Evolutionary conservation across 2,888 invertebrate genomes (phyloP).

Genomic region (Sussaba pulchella): DNA sequence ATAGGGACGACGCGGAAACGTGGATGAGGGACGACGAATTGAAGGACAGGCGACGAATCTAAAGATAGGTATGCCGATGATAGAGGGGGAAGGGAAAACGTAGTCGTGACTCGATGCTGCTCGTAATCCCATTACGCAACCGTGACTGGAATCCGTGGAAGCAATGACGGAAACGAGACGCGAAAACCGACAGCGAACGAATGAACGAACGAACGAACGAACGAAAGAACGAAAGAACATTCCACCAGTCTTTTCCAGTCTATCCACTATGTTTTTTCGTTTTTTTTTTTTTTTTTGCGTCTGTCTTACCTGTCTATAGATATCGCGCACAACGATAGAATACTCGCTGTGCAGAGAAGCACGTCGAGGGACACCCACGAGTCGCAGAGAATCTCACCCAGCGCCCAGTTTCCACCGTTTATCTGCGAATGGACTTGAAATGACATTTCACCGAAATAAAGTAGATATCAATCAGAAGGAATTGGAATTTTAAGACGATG

Average conservation of each 20-base stretch:
- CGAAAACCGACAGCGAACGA: conserved; percentile 28
- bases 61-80: conserved; percentile 32
- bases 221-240: conserved; percentile 24
- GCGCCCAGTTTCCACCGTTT: conserved; percentile 92
- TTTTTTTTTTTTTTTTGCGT: conserved; percentile 5
- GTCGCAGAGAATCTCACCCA: conserved; percentile 95
- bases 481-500: no score
- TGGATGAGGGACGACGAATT: conserved; percentile 7
- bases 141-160: conserved; percentile 67
- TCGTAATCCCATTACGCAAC: conserved; percentile 69
- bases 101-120: conserved; percentile 14
- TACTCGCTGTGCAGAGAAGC: conserved; percentile 96
- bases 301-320: conserved; percentile 91
- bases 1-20: not conserved
- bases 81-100: not conserved
- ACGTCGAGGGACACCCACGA: conserved; percentile 98
- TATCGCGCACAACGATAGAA: conserved; percentile 96
- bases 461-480: no score
- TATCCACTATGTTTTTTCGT: not conserved
- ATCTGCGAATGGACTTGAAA: conserved; percentile 69
- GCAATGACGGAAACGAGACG: conserved; percentile 29
- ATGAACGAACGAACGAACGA: conserved; percentile 35
- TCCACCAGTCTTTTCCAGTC: not conserved
- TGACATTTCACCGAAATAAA: not conserved
- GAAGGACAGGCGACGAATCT: conserved; percentile 16